These are phyloP conservation scores for Percina caprodes DNA, from an alignment of 2,113 vertebrate genomes.

Conservation along the genomic window DNA sequence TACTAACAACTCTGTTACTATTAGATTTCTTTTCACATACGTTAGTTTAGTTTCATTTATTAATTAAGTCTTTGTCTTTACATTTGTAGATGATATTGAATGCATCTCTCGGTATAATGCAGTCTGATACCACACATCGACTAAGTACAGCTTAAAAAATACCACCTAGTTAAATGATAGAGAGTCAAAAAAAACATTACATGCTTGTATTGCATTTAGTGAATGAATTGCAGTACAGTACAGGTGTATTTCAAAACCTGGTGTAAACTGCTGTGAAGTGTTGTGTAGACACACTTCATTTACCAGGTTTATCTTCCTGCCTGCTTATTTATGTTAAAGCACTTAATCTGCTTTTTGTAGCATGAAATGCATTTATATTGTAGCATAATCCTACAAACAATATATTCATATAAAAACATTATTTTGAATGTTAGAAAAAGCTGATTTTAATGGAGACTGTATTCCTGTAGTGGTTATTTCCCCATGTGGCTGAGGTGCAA, in stretches of 20 bases:
- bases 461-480: background rate
- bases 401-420: background rate
- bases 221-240: no score
- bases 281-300: no score
- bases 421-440: no score
- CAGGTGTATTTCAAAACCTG: no score
- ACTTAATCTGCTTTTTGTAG: background rate
- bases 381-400: background rate
- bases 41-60: background rate
- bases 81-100: background rate
- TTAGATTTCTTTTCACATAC: background rate
- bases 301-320: no score
- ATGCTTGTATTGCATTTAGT: no score
- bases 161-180: no score
- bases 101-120: background rate
- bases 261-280: no score
- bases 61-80: background rate
- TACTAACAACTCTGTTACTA: background rate
- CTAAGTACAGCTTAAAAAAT: no score
- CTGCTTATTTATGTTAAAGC: background rate
- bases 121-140: background rate
- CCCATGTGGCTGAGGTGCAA: constrained; percentile 6
- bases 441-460: background rate
- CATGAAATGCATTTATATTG: background rate
- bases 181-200: no score